Conservation (phyloP, 2,888 invertebrate species). For the Volucella inflata region DNA sequence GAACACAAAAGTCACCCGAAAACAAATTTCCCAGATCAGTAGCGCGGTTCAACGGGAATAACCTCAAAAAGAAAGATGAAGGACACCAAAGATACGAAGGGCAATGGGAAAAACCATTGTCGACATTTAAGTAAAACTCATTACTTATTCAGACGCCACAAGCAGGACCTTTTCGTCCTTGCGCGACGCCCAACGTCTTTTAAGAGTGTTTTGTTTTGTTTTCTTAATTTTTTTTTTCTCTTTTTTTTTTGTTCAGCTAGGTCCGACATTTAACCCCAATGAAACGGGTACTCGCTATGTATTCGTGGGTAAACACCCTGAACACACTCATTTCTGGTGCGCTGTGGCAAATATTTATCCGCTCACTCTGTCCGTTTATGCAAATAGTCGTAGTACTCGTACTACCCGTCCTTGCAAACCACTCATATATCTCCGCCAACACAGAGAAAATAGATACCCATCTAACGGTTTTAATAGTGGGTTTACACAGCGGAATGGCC, state of each 20-base stretch:
- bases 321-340: background rate
- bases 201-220: no score
- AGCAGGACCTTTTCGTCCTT: constrained; percentile 23
- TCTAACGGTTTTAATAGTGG: constrained; percentile 19
- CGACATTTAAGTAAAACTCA: constrained; percentile 33
- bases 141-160: constrained; percentile 63
- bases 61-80: background rate
- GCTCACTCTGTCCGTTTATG: constrained; percentile 58
- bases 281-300: background rate
- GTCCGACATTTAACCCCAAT: background rate
- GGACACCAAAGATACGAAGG: background rate
- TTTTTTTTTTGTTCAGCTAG: background rate
- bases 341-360: constrained; percentile 40
- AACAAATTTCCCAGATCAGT: constrained; percentile 54
- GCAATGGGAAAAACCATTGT: background rate
- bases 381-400: constrained; percentile 39
- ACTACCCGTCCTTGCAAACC: background rate
- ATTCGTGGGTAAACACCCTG: no score
- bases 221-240: no score
- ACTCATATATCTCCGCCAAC: background rate
- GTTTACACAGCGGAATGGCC: constrained; percentile 35
- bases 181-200: background rate
- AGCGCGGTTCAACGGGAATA: constrained; percentile 14
- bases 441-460: constrained; percentile 2
- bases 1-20: constrained; percentile 27